These are phyloP conservation scores for Tauraco hartlaubi DNA, from an alignment of 2,797 vertebrate species.

Conservation along the genomic window DNA sequence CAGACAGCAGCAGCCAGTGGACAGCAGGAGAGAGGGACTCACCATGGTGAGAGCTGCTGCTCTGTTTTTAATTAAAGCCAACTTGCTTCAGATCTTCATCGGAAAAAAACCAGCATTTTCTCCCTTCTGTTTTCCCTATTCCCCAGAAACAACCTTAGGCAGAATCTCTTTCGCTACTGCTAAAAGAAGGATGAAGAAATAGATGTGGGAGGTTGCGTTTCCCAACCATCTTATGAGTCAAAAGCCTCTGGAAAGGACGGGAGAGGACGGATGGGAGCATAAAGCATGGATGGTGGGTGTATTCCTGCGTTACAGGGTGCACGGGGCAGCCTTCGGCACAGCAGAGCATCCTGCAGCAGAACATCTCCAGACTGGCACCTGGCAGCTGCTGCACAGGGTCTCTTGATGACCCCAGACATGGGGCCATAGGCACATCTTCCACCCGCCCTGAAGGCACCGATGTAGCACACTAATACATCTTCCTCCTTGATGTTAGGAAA, in stretches of 20 bases:
- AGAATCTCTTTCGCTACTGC: neutral
- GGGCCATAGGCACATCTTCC: neutral
- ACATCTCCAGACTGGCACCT: neutral
- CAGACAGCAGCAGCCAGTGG: neutral
- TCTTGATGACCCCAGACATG: rapidly evolving
- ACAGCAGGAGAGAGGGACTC: neutral
- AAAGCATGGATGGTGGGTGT: neutral
- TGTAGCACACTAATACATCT: neutral
- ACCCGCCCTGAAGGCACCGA: rapidly evolving
- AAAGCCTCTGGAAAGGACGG: neutral
- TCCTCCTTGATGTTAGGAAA: neutral
- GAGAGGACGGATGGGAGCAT: neutral
- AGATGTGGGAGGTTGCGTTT: neutral
- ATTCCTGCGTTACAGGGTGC: neutral
- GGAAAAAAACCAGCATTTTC: neutral
- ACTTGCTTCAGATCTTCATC: neutral
- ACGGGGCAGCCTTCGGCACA: neutral
- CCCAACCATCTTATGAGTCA: neutral
- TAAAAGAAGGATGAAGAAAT: neutral
- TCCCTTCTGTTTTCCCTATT: neutral
- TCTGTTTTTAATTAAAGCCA: neutral
- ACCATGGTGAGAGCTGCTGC: neutral
- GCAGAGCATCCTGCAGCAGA: neutral
- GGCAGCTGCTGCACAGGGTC: neutral
- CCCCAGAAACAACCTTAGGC: neutral